Evolutionary conservation across 2,797 vertebrate genomes (phyloP).

Genomic region (Amphiprion clarkii): DNA sequence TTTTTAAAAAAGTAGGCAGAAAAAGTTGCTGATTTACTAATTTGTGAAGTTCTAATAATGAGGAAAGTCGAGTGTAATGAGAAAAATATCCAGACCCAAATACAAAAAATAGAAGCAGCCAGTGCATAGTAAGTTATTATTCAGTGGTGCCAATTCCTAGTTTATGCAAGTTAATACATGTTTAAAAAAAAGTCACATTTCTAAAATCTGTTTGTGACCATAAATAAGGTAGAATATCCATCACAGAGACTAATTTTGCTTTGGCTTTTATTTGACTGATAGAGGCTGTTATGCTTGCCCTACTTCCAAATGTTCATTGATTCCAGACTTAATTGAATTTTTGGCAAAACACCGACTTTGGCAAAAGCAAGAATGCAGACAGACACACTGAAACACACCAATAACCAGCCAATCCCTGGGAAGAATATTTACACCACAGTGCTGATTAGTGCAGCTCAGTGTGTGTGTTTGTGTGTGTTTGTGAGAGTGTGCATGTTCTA

Average conservation of each 20-base stretch:
- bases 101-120: neutral
- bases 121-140: neutral
- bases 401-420: conserved; percentile 24
- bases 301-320: conserved; percentile 61
- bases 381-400: conserved; percentile 14
- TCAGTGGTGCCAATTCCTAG: neutral
- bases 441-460: conserved; percentile 25
- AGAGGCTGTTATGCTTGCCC: conserved; percentile 34
- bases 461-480: conserved; percentile 10
- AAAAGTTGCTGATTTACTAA: neutral
- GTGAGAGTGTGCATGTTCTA: neutral
- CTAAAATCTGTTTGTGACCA: neutral
- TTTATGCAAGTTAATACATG: neutral
- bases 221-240: conserved; percentile 1
- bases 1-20: neutral
- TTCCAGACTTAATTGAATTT: conserved; percentile 69
- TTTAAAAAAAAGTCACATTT: neutral
- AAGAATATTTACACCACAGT: conserved; percentile 48
- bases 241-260: conserved; percentile 21
- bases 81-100: neutral
- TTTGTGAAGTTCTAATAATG: neutral
- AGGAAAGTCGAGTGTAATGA: neutral
- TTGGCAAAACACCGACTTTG: conserved; percentile 64
- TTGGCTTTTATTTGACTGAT: conserved; percentile 44
- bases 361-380: conserved; percentile 39